Conservation (phyloP, 2,888 invertebrate genomes). For the Thecocarcelia acutangulata region DNA sequence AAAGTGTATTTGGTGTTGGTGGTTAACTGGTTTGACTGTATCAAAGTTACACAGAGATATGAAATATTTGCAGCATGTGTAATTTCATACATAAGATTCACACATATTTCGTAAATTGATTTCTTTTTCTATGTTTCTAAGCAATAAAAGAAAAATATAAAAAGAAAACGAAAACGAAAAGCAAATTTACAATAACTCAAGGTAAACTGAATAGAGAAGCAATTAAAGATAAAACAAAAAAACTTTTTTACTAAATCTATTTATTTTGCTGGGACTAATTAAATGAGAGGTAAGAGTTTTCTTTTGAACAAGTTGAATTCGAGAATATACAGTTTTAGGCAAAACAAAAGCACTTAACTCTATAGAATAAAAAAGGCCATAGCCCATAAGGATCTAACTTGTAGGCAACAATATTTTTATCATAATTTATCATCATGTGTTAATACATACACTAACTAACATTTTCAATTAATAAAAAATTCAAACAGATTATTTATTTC, state of each 20-base stretch:
- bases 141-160: not conserved
- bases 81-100: conserved; percentile 51
- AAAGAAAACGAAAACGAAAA: conserved; percentile 13
- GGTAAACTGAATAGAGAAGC: conserved; percentile 42
- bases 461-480: no score
- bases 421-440: no score
- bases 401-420: no score
- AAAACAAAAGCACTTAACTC: no score
- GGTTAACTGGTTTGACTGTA: conserved; percentile 46
- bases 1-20: conserved; percentile 7
- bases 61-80: conserved; percentile 58
- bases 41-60: conserved; percentile 55
- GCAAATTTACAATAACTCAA: conserved; percentile 54
- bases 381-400: no score
- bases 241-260: conserved; percentile 37
- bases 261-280: conserved; percentile 12
- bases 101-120: conserved; percentile 43
- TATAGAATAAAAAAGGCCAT: no score
- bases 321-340: no score
- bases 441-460: no score
- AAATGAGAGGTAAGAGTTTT: no score
- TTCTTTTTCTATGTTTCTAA: not conserved
- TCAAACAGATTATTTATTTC: no score
- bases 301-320: no score
- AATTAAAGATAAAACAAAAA: conserved; percentile 49